These are phyloP conservation scores for Melinopterus prodromus DNA, from an alignment of 2,888 invertebrate species.

Conservation along the genomic window DNA sequence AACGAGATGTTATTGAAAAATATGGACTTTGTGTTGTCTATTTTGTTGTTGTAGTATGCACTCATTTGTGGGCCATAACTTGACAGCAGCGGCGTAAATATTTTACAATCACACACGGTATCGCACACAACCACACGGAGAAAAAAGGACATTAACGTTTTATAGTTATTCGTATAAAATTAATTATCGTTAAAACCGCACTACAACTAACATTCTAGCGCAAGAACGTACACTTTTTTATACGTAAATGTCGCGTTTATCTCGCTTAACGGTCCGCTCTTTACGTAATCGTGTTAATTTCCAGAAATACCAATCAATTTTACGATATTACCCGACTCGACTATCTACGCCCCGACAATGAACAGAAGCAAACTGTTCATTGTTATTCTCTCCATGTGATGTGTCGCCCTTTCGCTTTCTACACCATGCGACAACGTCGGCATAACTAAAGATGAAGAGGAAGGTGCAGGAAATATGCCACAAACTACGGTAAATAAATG, in stretches of 20 bases:
- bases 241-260: not conserved
- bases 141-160: not conserved
- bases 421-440: not conserved
- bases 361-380: not conserved
- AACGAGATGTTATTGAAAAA: too few species aligned
- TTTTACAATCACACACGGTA: too few species aligned
- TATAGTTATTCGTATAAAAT: slow-evolving; percentile 4
- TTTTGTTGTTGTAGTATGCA: too few species aligned
- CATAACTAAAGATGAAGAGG: not conserved
- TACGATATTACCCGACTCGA: not conserved
- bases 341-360: not conserved
- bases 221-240: slow-evolving; percentile 4
- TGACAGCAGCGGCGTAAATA: too few species aligned
- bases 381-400: not conserved
- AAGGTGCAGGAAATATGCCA: not conserved
- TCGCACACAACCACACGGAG: too few species aligned
- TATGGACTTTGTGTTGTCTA: too few species aligned
- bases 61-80: too few species aligned
- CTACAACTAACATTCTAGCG: slow-evolving; percentile 4
- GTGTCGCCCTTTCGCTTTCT: not conserved
- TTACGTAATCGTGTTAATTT: slow-evolving; percentile 4
- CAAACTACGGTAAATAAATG: not conserved
- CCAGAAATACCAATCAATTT: not conserved
- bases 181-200: slow-evolving; percentile 4
- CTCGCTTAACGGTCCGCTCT: not conserved